Percentiles rank a stretch among this genome's conserved stretches.
These are phyloP conservation scores for Delphinus delphis DNA, from an alignment of 2,113 vertebrate species.

Conservation along the genomic window DNA sequence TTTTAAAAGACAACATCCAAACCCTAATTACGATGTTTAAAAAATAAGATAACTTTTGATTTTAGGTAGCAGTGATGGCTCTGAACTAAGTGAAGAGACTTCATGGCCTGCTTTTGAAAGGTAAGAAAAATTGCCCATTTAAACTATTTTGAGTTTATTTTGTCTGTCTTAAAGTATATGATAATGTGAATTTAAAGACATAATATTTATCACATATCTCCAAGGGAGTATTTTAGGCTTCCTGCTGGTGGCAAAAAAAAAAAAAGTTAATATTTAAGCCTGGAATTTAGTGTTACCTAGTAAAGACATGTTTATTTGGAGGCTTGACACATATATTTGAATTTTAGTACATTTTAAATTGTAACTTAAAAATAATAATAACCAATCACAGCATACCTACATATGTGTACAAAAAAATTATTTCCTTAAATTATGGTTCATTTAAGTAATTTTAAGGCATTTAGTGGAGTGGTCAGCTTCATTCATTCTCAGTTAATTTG, in stretches of 20 bases:
- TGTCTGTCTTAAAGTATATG: background rate
- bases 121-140: conserved; percentile 81
- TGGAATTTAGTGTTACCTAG: background rate
- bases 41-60: conserved; percentile 57
- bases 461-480: background rate
- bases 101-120: conserved; percentile 99
- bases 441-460: conserved; percentile 18
- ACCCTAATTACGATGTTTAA: background rate
- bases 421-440: background rate
- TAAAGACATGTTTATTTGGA: conserved; percentile 25
- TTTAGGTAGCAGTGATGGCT: conserved; percentile 98
- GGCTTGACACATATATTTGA: conserved; percentile 31
- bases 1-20: conserved; percentile 4
- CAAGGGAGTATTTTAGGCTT: background rate
- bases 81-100: conserved; percentile 97
- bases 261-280: background rate
- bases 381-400: background rate
- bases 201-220: background rate
- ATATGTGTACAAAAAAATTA: conserved; percentile 33
- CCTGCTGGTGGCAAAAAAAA: background rate
- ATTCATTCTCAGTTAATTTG: background rate
- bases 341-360: conserved; percentile 41
- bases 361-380: background rate
- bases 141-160: background rate
- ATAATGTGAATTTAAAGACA: background rate